A percentile compares a stretch with the other conserved stretches of the same genome.
Conservation (phyloP, 2,888 invertebrate species). For the Cyclophora albipunctata region DNA sequence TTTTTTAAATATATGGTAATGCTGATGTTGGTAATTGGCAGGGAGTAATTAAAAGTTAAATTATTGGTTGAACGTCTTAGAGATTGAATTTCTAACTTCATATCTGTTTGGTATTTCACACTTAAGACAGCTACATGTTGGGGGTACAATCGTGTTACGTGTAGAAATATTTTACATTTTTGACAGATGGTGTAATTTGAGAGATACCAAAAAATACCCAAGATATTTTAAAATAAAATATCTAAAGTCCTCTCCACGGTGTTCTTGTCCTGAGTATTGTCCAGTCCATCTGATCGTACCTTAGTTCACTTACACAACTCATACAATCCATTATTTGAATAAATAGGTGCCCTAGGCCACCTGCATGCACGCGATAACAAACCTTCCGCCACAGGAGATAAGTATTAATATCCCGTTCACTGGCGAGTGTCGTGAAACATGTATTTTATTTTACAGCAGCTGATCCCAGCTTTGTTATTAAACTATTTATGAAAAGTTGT, state of each 20-base stretch:
- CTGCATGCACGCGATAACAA: slow-evolving; percentile 4
- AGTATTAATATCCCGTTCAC: slow-evolving; percentile 10
- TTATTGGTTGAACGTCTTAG: too few species aligned
- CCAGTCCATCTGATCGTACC: slow-evolving; percentile 53
- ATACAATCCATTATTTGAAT: slow-evolving; percentile 25
- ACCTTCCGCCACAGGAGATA: slow-evolving; percentile 6
- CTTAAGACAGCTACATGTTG: too few species aligned
- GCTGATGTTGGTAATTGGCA: too few species aligned
- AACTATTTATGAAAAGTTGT: slow-evolving; percentile 18
- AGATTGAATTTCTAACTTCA: too few species aligned
- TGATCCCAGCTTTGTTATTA: slow-evolving; percentile 37
- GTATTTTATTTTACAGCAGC: slow-evolving; percentile 35
- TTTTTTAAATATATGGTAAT: too few species aligned
- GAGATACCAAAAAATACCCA: too few species aligned
- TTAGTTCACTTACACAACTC: slow-evolving; percentile 39
- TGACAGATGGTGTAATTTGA: too few species aligned
- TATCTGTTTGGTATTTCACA: too few species aligned
- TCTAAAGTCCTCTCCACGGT: slow-evolving; percentile 12
- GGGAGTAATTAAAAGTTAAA: too few species aligned
- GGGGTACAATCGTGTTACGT: too few species aligned
- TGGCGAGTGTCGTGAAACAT: slow-evolving; percentile 18
- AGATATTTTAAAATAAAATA: too few species aligned
- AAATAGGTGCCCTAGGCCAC: slow-evolving; percentile 19
- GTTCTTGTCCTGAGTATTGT: slow-evolving; percentile 34
- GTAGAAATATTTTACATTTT: too few species aligned